Evolutionary conservation across 1,140 invertebrate genomes (phyloP).

Genomic region (Eriocheir sinensis): DNA sequence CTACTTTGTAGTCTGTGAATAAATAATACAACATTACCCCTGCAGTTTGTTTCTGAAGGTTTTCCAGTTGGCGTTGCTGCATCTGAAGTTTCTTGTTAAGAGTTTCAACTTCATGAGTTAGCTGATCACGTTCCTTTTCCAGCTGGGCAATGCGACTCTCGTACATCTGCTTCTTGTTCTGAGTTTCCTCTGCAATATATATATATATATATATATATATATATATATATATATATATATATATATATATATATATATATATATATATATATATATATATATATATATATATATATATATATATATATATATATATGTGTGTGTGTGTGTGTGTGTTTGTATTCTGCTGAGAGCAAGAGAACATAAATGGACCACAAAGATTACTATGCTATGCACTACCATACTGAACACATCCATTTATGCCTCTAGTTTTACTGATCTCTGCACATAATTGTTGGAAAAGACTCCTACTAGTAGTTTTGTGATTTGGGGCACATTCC

Average conservation of each 20-base stretch:
- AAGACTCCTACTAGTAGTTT: too few species aligned
- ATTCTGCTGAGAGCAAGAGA: too few species aligned
- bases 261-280: constrained; percentile 26
- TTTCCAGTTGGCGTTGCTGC: constrained; percentile 90
- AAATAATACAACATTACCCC: constrained; percentile 77
- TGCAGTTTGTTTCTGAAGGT: constrained; percentile 83
- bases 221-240: neutral
- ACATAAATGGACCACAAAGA: too few species aligned
- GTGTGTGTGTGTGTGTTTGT: neutral
- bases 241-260: constrained; percentile 9
- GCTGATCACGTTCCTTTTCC: constrained; percentile 83
- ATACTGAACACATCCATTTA: too few species aligned
- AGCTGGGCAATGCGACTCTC: constrained; percentile 84
- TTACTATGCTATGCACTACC: too few species aligned
- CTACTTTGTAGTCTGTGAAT: too few species aligned
- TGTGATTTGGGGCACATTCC: too few species aligned
- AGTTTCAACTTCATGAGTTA: constrained; percentile 88
- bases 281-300: constrained; percentile 27
- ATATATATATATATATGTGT: neutral
- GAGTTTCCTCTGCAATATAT: constrained; percentile 53
- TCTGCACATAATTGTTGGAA: too few species aligned
- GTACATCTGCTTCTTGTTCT: constrained; percentile 84
- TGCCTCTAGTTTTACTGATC: too few species aligned
- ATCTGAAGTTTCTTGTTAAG: constrained; percentile 88
- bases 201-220: neutral